Evolutionary conservation across 2,797 vertebrate species (phyloP).

Genomic region (Argentina silus): DNA sequence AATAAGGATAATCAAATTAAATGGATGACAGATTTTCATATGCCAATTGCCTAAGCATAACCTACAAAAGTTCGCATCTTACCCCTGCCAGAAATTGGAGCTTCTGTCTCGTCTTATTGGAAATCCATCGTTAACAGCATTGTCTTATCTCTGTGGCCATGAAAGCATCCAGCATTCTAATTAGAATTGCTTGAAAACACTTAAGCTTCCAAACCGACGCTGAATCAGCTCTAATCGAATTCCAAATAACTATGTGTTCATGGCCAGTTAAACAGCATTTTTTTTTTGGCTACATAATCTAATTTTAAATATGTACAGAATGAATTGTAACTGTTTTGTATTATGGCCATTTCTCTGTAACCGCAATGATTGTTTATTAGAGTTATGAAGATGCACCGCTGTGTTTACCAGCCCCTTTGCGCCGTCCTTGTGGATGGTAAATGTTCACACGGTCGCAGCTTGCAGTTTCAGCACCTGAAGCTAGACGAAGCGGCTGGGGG

Average conservation of each 20-base stretch:
- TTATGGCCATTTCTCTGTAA: slow-evolving; percentile 33
- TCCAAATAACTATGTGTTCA: not conserved
- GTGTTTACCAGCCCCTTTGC: slow-evolving; percentile 29
- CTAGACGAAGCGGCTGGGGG: slow-evolving; percentile 38
- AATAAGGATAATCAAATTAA: slow-evolving; percentile 18
- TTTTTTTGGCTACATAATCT: not conserved
- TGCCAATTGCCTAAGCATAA: slow-evolving; percentile 2
- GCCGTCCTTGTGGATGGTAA: slow-evolving; percentile 51
- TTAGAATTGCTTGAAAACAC: slow-evolving; percentile 20
- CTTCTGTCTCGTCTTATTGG: not conserved
- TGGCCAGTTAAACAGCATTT: not conserved
- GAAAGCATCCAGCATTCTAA: slow-evolving; percentile 17
- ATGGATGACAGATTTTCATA: slow-evolving; percentile 14
- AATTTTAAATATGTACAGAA: slow-evolving; percentile 9
- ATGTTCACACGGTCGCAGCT: slow-evolving; percentile 6
- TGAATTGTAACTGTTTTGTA: slow-evolving; percentile 19
- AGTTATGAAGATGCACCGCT: not conserved
- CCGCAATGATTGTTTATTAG: slow-evolving; percentile 10
- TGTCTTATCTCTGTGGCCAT: slow-evolving; percentile 13
- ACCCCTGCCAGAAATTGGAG: not conserved
- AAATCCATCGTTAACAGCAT: not conserved
- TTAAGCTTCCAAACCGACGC: not conserved
- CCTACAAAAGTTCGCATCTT: not conserved
- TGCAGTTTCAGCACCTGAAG: slow-evolving; percentile 50
- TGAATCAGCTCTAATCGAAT: not conserved